Conservation (phyloP, 2,888 invertebrate species). For the Pasiphila rectangulata region DNA sequence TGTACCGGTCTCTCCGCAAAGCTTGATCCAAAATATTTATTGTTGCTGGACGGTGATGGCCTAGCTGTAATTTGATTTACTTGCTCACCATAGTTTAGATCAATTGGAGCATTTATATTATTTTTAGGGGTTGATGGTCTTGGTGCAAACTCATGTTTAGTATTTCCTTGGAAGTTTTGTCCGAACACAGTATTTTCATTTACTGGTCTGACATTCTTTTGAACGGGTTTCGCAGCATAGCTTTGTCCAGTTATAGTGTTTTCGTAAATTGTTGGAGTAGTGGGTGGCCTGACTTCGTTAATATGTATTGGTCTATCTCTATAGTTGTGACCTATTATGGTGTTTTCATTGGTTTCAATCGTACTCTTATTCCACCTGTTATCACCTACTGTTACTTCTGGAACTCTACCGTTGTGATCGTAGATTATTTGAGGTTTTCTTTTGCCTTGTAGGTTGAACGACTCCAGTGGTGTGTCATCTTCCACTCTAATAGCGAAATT, state of each 20-base stretch:
- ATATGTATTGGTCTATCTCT: constrained; percentile 25
- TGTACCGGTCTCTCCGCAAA: constrained; percentile 5
- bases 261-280: constrained; percentile 14
- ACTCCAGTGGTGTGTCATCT: constrained; percentile 60
- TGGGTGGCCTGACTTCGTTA: constrained; percentile 18
- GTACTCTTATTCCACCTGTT: constrained; percentile 68
- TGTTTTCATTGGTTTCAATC: constrained; percentile 34
- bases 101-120: constrained; percentile 1
- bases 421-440: constrained; percentile 44
- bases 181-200: constrained; percentile 23
- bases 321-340: constrained; percentile 36
- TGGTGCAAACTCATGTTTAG: constrained; percentile 6
- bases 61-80: neutral
- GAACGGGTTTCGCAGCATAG: constrained; percentile 32
- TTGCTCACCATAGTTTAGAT: constrained; percentile 14
- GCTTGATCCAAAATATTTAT: neutral
- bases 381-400: constrained; percentile 51
- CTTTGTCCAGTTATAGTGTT: constrained; percentile 26
- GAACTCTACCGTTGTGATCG: constrained; percentile 40
- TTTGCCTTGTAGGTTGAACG: constrained; percentile 52
- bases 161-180: constrained; percentile 13
- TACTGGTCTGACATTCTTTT: constrained; percentile 7
- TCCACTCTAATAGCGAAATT: constrained; percentile 75
- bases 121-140: neutral
- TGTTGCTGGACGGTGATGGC: constrained; percentile 3